Base-by-base conservation (phyloP, 2,797 vertebrate genomes). In the Muscicapa comitata region DNA sequence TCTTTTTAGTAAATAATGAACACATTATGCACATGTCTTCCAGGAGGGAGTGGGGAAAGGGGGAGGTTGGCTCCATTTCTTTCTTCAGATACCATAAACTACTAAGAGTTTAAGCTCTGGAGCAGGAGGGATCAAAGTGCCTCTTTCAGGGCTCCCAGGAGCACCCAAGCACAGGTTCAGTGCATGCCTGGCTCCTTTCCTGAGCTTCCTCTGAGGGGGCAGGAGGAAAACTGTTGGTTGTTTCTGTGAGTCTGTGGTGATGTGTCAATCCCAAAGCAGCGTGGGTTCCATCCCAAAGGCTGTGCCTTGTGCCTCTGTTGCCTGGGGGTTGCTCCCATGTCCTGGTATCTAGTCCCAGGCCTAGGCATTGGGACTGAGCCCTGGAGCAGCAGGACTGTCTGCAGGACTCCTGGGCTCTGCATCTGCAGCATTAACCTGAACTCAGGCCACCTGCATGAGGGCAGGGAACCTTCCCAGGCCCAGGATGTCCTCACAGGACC, bases 361-460 rank as follows among this genome's bases (percentile, higher is more conserved):
- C 68, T 20, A 7, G 45, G 45, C 13, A 25, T 16, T 53, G 33
- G 67, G 38, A 51, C 29, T 29, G 38, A 66, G 76, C 33, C 59
- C 38, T 35, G 70, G 54, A 48, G 47, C 71, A 42, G 50, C 87
- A 71, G 82, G 43, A 10, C 68, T 35, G 72, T 29, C 71, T 55
- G 23, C 53, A 38, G 75, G n/a, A 15, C 66, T 47, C n/a, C 17
- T 13, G 88, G 66, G 81, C 83, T 84, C 82, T 85, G 25, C 78
- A 57, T 31, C 76, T 54, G 23, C 45, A 95, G 94, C 95, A 96
- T 95, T 96, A 95, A 96, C 14, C 8, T 79, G 37, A 16, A 16
- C 18, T 77, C 45, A 1, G 73, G 74, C 68, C 66, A 8, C 76
- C 79, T 35, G 4, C n/a, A 6, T 0, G 0, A 7, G 62, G 75